Percentiles rank a stretch among this genome's conserved stretches.
phyloP scores from a whole-genome alignment of 30 jellyfish, hydroid and myxozoan species.

The Aurelia sp. region DNA sequence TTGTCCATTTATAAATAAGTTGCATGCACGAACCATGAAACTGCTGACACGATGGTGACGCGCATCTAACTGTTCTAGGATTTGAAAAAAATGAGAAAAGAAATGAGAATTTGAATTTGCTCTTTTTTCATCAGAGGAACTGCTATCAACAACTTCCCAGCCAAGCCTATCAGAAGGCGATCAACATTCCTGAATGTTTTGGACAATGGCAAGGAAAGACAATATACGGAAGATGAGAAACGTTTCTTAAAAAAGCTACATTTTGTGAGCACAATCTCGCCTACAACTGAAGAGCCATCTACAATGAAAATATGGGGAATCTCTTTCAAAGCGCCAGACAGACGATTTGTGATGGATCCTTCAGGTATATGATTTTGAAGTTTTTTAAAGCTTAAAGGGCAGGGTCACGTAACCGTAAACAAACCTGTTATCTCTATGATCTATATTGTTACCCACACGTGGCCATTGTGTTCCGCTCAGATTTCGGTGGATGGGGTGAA shows the following conservation, averaged over 20 bases:
- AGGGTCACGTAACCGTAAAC: no score
- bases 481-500: no score
- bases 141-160: slow-evolving; percentile 26
- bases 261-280: slow-evolving; percentile 67
- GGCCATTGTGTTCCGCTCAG: no score
- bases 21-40: no score
- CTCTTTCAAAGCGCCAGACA: slow-evolving; percentile 47
- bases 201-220: slow-evolving; percentile 65
- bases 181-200: slow-evolving; percentile 64
- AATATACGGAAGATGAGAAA: slow-evolving; percentile 79
- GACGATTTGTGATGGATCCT: slow-evolving; percentile 57
- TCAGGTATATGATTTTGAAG: slow-evolving; percentile 21
- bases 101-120: no score
- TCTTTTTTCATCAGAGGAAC: neutral
- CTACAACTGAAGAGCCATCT: slow-evolving; percentile 64
- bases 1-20: no score
- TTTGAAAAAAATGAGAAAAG: no score
- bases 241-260: slow-evolving; percentile 71
- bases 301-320: slow-evolving; percentile 69
- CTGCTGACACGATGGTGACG: no score
- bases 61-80: no score
- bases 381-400: neutral
- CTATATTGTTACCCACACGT: no score
- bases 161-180: slow-evolving; percentile 76
- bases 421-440: no score